These are phyloP conservation scores for Stomatorhinus walkeri DNA, from an alignment of 2,797 vertebrate species.

Conservation along the genomic window DNA sequence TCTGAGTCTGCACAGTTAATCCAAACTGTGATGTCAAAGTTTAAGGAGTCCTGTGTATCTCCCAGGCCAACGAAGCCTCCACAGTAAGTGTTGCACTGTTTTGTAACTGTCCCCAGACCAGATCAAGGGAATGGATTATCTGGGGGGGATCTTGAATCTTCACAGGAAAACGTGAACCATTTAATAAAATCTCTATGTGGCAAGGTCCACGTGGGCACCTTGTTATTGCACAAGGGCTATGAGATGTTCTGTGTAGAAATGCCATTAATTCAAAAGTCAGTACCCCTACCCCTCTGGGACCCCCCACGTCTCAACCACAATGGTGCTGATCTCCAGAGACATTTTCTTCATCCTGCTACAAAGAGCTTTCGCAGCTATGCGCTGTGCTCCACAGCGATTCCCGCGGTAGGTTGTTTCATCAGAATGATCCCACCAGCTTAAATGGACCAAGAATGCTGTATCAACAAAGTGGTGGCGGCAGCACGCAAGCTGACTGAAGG, in stretches of 20 bases:
- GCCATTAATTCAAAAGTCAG: conserved; percentile 43
- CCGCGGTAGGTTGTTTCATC: conserved; percentile 43
- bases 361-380: conserved; percentile 40
- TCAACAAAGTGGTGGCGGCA: conserved; percentile 32
- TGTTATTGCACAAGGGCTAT: conserved; percentile 46
- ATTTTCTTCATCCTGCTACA: conserved; percentile 45
- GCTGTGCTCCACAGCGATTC: conserved; percentile 40
- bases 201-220: conserved; percentile 20
- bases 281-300: conserved; percentile 34
- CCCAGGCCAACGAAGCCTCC: conserved; percentile 35
- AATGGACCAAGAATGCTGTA: conserved; percentile 35
- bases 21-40: conserved; percentile 46
- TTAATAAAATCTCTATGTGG: conserved; percentile 15
- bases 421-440: conserved; percentile 42
- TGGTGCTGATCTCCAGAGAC: conserved; percentile 37
- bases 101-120: conserved; percentile 40
- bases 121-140: conserved; percentile 37
- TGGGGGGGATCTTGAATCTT: conserved; percentile 26
- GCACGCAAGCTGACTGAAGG: conserved; percentile 14
- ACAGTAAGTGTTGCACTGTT: conserved; percentile 35
- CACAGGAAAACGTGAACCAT: background rate
- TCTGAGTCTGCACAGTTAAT: conserved; percentile 35
- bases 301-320: conserved; percentile 37
- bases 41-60: conserved; percentile 30
- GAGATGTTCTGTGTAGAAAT: conserved; percentile 42